Evolutionary conservation across 2,888 invertebrate species (phyloP).

Genomic region (Netelia virgata): DNA sequence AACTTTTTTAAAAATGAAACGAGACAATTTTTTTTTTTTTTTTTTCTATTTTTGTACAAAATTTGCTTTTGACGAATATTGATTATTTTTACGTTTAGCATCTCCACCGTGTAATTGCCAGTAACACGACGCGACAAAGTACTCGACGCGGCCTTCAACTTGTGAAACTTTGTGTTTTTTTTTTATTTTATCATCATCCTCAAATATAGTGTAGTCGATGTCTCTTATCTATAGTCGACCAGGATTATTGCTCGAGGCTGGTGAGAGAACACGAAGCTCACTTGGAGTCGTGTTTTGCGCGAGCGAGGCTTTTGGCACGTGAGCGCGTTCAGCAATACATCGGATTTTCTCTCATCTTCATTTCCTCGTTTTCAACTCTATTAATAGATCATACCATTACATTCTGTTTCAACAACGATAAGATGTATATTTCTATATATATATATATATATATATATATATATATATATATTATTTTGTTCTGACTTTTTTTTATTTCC

Average conservation of each 20-base stretch:
- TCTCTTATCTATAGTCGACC: slow-evolving; percentile 19
- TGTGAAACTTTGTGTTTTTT: slow-evolving; percentile 19
- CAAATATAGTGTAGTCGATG: background rate
- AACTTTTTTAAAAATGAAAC: too few relatives aligned
- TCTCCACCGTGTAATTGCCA: too few relatives aligned
- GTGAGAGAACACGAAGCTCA: background rate
- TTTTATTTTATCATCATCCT: slow-evolving; percentile 9
- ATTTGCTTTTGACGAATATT: background rate
- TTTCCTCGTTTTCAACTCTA: slow-evolving; percentile 26
- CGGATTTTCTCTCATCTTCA: slow-evolving; percentile 8
- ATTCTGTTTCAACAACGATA: background rate
- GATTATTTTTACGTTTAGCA: too few relatives aligned
- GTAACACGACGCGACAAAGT: background rate
- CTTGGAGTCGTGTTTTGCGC: background rate
- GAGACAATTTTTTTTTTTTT: background rate
- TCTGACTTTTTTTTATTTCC: background rate
- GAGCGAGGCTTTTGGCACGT: slow-evolving; percentile 5
- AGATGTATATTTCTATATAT: background rate
- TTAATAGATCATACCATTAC: slow-evolving; percentile 1
- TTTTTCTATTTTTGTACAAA: background rate
- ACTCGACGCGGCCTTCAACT: slow-evolving; percentile 21
- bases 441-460: too few relatives aligned
- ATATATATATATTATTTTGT: too few relatives aligned
- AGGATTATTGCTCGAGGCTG: slow-evolving; percentile 43
- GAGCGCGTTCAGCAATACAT: slow-evolving; percentile 15